A percentile compares a stretch with the other conserved stretches of the same genome.
Conservation (phyloP, 2,888 invertebrate species). For the Brenthis daphne region DNA sequence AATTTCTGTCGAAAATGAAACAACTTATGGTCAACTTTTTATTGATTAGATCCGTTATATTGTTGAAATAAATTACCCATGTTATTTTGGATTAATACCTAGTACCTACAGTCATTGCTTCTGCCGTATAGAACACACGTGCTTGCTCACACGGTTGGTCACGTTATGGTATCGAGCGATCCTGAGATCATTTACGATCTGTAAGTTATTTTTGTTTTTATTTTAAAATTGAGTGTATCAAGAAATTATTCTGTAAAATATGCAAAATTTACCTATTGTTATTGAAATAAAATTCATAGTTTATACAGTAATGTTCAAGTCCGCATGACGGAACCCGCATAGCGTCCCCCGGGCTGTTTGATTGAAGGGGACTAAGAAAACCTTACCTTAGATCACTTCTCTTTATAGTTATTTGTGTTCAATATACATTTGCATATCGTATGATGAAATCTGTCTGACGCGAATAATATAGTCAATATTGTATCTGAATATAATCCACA, state of each 20-base stretch:
- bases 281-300: background rate
- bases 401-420: constrained; percentile 27
- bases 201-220: background rate
- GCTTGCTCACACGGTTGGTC: constrained; percentile 35
- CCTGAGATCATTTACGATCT: background rate
- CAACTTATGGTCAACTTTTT: background rate
- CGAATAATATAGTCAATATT: no score
- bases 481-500: no score
- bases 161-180: constrained; percentile 15
- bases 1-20: background rate
- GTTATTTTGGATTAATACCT: constrained; percentile 44
- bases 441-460: background rate
- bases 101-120: constrained; percentile 42
- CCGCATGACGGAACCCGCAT: constrained; percentile 13
- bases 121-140: constrained; percentile 35
- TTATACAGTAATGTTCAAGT: constrained; percentile 5
- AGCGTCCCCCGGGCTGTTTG: constrained; percentile 25
- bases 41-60: constrained; percentile 15
- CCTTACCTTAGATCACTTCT: constrained; percentile 33
- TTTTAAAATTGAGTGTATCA: background rate
- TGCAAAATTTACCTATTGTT: background rate
- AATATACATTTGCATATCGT: constrained; percentile 5
- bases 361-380: constrained; percentile 29
- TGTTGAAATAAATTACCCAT: constrained; percentile 46
- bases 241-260: background rate